A percentile compares a stretch with the other conserved stretches of the same genome.
Evolutionary conservation across 2,797 vertebrate genomes (phyloP).

Genomic region (Sternarchorhynchus goeldii): DNA sequence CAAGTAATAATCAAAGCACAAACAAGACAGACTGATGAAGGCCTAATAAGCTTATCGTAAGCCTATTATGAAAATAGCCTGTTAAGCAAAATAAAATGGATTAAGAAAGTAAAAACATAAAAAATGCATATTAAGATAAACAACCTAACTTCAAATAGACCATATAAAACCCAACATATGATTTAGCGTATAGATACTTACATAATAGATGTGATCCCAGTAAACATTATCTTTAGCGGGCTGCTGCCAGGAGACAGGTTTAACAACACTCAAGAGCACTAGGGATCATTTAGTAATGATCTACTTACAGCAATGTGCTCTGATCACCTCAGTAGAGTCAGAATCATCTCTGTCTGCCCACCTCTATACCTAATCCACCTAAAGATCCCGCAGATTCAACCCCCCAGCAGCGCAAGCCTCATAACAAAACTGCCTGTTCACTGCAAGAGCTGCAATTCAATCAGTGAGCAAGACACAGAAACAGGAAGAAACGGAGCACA

Average conservation of each 20-base stretch:
- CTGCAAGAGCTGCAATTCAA: conserved; percentile 18
- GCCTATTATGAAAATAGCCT: neutral
- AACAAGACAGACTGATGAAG: neutral
- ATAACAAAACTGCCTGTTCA: conserved; percentile 31
- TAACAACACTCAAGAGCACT: neutral
- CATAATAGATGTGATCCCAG: no score
- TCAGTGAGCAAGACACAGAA: conserved; percentile 34
- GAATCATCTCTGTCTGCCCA: conserved; percentile 29
- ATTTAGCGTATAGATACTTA: no score
- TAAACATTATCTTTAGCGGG: neutral
- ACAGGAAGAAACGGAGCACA: conserved; percentile 33
- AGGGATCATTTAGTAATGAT: neutral
- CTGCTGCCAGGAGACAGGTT: neutral
- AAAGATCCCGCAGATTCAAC: conserved; percentile 32
- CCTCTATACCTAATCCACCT: conserved; percentile 20
- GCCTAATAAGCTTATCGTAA: neutral
- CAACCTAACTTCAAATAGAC: neutral
- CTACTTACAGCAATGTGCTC: conserved; percentile 70
- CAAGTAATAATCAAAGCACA: neutral
- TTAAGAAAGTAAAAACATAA: no score
- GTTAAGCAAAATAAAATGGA: neutral
- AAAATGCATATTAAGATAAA: no score
- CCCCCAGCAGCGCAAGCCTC: conserved; percentile 19
- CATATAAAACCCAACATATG: neutral
- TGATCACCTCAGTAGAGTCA: conserved; percentile 56